These are phyloP conservation scores for Solenopsis invicta DNA, from an alignment of 1,140 invertebrate species.

Conservation along the genomic window DNA sequence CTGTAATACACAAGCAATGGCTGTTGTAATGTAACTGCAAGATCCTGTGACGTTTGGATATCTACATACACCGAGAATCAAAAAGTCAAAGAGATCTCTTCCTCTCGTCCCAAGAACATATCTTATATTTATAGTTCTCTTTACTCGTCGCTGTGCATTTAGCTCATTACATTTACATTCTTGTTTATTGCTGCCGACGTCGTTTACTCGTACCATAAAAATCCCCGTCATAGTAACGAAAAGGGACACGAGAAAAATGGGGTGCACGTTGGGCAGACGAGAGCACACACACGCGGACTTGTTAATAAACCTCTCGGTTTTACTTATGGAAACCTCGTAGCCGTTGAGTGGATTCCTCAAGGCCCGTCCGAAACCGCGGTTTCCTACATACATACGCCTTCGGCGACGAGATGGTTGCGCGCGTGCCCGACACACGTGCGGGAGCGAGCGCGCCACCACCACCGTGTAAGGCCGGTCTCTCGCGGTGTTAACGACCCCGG, in stretches of 20 bases:
- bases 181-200: not conserved
- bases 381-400: not conserved
- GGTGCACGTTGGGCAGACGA: not conserved
- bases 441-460: not conserved
- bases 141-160: not conserved
- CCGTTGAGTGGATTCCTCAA: slow-evolving; percentile 24
- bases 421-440: not conserved
- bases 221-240: not conserved
- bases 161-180: not conserved
- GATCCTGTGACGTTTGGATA: too few relatives aligned
- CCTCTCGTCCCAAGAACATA: too few relatives aligned
- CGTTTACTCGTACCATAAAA: not conserved
- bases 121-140: not conserved
- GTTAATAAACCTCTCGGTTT: not conserved
- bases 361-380: not conserved
- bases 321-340: not conserved
- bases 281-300: not conserved
- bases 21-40: too few relatives aligned
- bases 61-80: not conserved
- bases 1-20: too few relatives aligned
- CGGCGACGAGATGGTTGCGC: not conserved
- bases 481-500: slow-evolving; percentile 79
- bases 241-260: not conserved
- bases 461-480: slow-evolving; percentile 55
- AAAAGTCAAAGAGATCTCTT: too few relatives aligned